Percentiles rank a stretch among this genome's conserved stretches.
These are phyloP conservation scores for Odontomachus brunneus DNA, from an alignment of 1,140 invertebrate genomes.

Conservation along the genomic window DNA sequence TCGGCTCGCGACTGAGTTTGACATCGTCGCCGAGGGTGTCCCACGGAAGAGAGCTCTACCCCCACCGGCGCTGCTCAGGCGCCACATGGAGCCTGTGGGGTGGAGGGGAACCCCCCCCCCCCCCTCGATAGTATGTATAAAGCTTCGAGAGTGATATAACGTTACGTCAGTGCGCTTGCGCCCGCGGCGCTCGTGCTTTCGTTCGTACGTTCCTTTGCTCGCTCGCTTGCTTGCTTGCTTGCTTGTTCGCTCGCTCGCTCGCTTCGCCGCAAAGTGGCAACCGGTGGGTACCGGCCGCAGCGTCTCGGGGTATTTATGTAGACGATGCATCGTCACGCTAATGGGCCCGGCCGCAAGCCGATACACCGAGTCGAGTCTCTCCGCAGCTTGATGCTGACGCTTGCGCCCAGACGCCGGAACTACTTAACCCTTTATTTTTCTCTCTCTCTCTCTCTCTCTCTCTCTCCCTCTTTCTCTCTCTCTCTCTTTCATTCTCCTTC, in stretches of 20 bases:
- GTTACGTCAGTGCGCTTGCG: slow-evolving; percentile 60
- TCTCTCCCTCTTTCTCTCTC: too few species aligned
- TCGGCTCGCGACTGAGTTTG: slow-evolving; percentile 75
- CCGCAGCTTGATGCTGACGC: not conserved
- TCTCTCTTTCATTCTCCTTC: too few species aligned
- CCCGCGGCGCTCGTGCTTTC: not conserved
- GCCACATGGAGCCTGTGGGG: slow-evolving; percentile 61
- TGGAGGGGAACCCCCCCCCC: slow-evolving; percentile 31
- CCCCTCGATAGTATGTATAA: slow-evolving; percentile 61
- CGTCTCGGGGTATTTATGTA: slow-evolving; percentile 73
- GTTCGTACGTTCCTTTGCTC: slow-evolving; percentile 13
- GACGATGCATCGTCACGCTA: slow-evolving; percentile 69
- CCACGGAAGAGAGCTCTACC: slow-evolving; percentile 61
- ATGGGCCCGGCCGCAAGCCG: slow-evolving; percentile 50
- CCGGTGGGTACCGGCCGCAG: slow-evolving; percentile 73
- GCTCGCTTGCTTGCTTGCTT: slow-evolving; percentile 1
- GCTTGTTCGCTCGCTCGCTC: slow-evolving; percentile 17
- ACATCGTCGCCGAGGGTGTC: slow-evolving; percentile 70
- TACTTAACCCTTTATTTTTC: slow-evolving; percentile 53
- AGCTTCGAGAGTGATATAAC: slow-evolving; percentile 61
- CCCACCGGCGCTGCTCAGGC: slow-evolving; percentile 64
- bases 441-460: too few species aligned
- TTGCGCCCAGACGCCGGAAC: slow-evolving; percentile 35
- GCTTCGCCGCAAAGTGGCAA: slow-evolving; percentile 73
- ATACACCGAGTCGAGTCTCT: slow-evolving; percentile 30